These are phyloP conservation scores for Apotomis betuletana DNA, from an alignment of 2,888 invertebrate genomes.

Conservation along the genomic window DNA sequence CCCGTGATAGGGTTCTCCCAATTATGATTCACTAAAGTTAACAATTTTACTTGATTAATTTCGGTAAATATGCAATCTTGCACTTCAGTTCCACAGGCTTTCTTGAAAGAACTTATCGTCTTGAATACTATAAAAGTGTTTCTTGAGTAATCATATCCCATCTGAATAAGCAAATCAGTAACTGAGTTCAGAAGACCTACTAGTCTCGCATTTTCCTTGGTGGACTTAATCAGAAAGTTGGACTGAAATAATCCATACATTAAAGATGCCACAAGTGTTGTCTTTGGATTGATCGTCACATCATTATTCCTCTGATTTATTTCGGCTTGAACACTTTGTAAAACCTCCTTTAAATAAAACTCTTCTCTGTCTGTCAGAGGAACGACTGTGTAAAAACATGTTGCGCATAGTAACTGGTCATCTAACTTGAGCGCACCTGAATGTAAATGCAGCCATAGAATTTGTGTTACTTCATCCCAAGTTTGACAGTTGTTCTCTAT, in stretches of 20 bases:
- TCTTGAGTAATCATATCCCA: conserved; percentile 80
- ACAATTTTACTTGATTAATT: conserved; percentile 66
- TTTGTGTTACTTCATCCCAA: conserved; percentile 56
- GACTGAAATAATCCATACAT: conserved; percentile 79
- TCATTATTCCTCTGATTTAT: conserved; percentile 47
- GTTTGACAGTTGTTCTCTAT: conserved; percentile 44
- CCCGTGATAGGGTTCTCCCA: conserved; percentile 85
- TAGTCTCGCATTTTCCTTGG: conserved; percentile 45
- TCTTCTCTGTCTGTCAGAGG: conserved; percentile 54
- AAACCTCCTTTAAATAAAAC: conserved; percentile 56
- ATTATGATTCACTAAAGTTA: conserved; percentile 82
- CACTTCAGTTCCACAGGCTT: conserved; percentile 64
- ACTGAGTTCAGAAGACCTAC: conserved; percentile 52
- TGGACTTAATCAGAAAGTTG: conserved; percentile 56
- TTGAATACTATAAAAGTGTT: conserved; percentile 81
- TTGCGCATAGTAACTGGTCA: conserved; percentile 72
- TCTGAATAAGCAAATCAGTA: conserved; percentile 60
- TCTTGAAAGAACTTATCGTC: conserved; percentile 73
- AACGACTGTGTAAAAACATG: conserved; percentile 69
- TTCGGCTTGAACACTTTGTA: conserved; percentile 53
- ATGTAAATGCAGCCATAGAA: conserved; percentile 65
- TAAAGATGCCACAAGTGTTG: conserved; percentile 59
- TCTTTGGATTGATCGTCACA: conserved; percentile 47
- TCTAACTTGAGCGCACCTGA: conserved; percentile 63
- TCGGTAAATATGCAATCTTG: conserved; percentile 56